Conservation (phyloP, 2,888 invertebrate genomes). For the Drosophila leonis region DNA sequence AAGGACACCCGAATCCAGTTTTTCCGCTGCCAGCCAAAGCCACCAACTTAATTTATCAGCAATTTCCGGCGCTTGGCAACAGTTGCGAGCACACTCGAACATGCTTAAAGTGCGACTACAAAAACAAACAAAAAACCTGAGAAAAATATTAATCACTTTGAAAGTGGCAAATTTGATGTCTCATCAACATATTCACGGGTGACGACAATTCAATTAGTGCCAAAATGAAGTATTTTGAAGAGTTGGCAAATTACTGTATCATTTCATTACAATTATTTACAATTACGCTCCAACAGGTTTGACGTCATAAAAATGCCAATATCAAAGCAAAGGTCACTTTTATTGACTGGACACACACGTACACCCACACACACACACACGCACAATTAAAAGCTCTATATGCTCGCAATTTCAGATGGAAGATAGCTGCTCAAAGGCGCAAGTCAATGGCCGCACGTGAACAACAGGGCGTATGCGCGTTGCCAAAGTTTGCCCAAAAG, state of each 20-base stretch:
- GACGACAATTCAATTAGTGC: conserved; percentile 61
- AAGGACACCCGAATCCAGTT: conserved; percentile 38
- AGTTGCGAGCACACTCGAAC: conserved; percentile 8
- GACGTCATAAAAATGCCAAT: conserved; percentile 42
- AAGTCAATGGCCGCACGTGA: conserved; percentile 50
- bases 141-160: conserved; percentile 59
- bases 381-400: conserved; percentile 34
- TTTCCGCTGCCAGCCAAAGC: conserved; percentile 20
- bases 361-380: conserved; percentile 7
- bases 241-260: conserved; percentile 36
- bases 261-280: conserved; percentile 19
- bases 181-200: conserved; percentile 3
- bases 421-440: conserved; percentile 15
- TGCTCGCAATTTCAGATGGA: conserved; percentile 38
- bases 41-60: conserved; percentile 29
- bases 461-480: conserved; percentile 49
- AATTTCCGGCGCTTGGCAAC: conserved; percentile 22
- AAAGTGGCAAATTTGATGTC: neutral
- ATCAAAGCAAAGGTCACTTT: conserved; percentile 43
- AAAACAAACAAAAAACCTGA: neutral
- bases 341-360: conserved; percentile 9
- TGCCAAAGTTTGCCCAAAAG: conserved; percentile 10
- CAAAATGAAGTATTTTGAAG: conserved; percentile 62
- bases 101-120: conserved; percentile 15
- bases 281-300: conserved; percentile 61